Evolutionary conservation across 2,113 vertebrate species (phyloP).

Genomic region (Phrynosoma blainvillii): DNA sequence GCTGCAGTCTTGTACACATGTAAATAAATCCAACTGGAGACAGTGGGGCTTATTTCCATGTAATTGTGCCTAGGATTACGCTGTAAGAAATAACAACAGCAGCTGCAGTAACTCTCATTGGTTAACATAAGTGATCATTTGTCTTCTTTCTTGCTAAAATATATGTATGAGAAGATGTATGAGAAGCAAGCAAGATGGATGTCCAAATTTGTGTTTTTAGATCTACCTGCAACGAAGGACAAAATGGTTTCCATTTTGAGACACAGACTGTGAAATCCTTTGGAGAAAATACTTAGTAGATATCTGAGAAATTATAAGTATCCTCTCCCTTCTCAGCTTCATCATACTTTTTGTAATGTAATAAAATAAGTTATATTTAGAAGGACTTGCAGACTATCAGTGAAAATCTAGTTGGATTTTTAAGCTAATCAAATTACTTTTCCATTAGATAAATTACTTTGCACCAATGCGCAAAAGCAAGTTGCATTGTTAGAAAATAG

Average conservation of each 20-base stretch:
- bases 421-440: conserved; percentile 61
- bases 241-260: not conserved
- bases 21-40: not conserved
- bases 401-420: conserved; percentile 46
- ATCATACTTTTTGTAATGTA: not conserved
- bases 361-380: conserved; percentile 37
- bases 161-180: too few species aligned
- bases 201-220: not conserved
- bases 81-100: not conserved
- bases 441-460: conserved; percentile 13
- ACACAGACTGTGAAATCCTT: not conserved
- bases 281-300: conserved; percentile 15
- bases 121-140: too few species aligned
- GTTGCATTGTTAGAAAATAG: conserved; percentile 52
- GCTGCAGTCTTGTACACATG: not conserved
- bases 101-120: too few species aligned
- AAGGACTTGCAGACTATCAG: conserved; percentile 24
- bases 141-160: not conserved
- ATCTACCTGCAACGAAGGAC: not conserved
- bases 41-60: not conserved
- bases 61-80: not conserved
- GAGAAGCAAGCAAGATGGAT: not conserved
- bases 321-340: conserved; percentile 22
- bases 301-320: conserved; percentile 5
- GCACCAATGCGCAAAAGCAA: conserved; percentile 38